These are phyloP conservation scores for Yasuhikotakia modesta DNA, from an alignment of 2,797 vertebrate genomes.

Conservation along the genomic window DNA sequence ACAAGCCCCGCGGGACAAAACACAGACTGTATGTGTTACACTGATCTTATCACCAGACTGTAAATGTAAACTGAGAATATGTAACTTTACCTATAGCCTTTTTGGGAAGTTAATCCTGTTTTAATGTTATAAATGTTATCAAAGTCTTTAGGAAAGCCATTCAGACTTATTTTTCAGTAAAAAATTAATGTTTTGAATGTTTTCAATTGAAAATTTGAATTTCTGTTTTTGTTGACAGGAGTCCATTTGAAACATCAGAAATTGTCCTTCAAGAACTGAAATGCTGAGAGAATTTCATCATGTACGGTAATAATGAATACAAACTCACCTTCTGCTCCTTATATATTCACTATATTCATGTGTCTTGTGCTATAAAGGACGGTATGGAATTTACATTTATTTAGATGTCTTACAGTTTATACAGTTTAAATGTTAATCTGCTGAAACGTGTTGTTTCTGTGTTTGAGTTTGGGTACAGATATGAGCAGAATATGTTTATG, in stretches of 20 bases:
- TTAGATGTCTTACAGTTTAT: neutral
- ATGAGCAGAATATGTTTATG: neutral
- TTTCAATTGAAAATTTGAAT: too few relatives aligned
- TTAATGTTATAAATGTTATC: neutral
- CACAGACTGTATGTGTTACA: too few relatives aligned
- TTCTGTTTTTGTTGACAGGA: slow-evolving; percentile 16
- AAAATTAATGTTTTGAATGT: too few relatives aligned
- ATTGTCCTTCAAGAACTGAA: neutral
- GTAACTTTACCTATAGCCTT: neutral
- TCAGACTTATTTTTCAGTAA: too few relatives aligned
- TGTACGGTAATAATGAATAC: slow-evolving; percentile 6
- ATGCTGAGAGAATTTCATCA: slow-evolving; percentile 3
- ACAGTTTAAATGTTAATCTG: too few relatives aligned
- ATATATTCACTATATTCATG: neutral
- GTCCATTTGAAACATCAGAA: neutral
- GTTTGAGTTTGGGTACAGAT: neutral
- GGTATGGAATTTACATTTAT: neutral
- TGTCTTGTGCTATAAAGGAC: too few relatives aligned
- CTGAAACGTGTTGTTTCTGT: neutral
- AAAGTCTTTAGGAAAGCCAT: neutral
- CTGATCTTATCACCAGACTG: too few relatives aligned
- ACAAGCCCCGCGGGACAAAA: too few relatives aligned
- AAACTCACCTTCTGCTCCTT: neutral
- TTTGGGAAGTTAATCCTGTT: neutral
- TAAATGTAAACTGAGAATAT: too few relatives aligned